A percentile compares a stretch with the other conserved stretches of the same genome.
phyloP scores from a whole-genome alignment of 1,140 invertebrate genomes.

The Lepidurus packardi region DNA sequence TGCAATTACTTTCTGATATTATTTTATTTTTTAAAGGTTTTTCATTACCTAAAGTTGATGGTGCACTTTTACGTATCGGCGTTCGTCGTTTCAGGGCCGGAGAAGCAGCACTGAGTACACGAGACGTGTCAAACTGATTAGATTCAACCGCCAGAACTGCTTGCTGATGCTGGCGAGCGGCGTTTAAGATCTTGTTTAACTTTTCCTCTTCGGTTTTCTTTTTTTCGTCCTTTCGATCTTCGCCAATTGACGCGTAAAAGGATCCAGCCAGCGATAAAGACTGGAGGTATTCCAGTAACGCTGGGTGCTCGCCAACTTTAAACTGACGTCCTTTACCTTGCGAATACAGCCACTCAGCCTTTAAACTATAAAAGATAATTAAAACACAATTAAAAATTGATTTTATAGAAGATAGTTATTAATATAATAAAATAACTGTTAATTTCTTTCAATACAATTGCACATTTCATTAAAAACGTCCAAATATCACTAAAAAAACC shows the following conservation, averaged over 20 bases:
- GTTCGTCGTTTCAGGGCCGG: constrained; percentile 15
- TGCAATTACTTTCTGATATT: too few species aligned
- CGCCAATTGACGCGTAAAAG: constrained; percentile 41
- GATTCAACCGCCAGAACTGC: constrained; percentile 39
- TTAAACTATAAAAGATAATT: constrained; percentile 66
- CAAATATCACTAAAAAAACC: too few species aligned
- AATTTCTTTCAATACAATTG: too few species aligned
- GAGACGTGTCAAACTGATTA: constrained; percentile 20
- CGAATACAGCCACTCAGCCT: constrained; percentile 91
- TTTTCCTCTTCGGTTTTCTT: constrained; percentile 64
- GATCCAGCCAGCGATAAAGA: constrained; percentile 31
- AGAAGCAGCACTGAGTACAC: constrained; percentile 27
- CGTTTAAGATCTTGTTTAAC: constrained; percentile 72
- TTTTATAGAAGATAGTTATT: too few species aligned
- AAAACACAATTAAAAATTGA: constrained; percentile 28
- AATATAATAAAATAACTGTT: too few species aligned
- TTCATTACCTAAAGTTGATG: background rate
- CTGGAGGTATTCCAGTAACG: constrained; percentile 70
- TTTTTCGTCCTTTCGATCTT: constrained; percentile 34
- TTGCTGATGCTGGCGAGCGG: constrained; percentile 80
- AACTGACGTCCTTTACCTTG: constrained; percentile 84
- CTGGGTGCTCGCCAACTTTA: constrained; percentile 71
- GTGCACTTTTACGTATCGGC: background rate
- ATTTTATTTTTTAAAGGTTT: too few species aligned
- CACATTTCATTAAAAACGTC: background rate